Evolutionary conservation across 2,797 vertebrate species (phyloP).

Genomic region (Steatocranus sp.): DNA sequence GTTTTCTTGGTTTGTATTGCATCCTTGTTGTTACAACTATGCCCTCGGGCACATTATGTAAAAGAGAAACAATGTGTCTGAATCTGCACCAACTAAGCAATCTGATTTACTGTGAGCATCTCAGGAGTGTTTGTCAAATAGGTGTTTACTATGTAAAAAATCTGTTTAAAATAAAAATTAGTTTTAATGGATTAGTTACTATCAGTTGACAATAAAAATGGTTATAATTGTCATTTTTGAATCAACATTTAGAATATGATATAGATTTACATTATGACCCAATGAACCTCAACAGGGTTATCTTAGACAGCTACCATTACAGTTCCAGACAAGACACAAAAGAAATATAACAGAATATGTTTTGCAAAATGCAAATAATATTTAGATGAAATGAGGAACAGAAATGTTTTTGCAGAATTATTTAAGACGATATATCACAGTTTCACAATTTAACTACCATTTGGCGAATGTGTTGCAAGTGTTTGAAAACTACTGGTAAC

Average conservation of each 20-base stretch:
- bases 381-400: not conserved
- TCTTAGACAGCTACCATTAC: not conserved
- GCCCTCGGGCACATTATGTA: not conserved
- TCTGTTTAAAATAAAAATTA: not conserved
- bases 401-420: not conserved
- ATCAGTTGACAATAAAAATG: not conserved
- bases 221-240: not conserved
- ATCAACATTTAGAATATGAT: not conserved
- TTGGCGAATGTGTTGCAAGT: not conserved
- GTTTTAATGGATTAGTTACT: not conserved
- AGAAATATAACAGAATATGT: not conserved
- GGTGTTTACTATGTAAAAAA: not conserved
- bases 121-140: not conserved
- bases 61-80: not conserved
- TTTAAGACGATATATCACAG: not conserved
- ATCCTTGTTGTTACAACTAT: conserved; percentile 16
- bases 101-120: not conserved
- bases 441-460: not conserved
- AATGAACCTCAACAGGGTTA: not conserved
- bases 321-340: not conserved
- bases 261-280: not conserved
- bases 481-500: not conserved
- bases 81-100: not conserved
- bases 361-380: not conserved
- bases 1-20: conserved; percentile 15